phyloP scores from a whole-genome alignment of 1,140 invertebrate genomes.

The Aradophagus sp. region DNA sequence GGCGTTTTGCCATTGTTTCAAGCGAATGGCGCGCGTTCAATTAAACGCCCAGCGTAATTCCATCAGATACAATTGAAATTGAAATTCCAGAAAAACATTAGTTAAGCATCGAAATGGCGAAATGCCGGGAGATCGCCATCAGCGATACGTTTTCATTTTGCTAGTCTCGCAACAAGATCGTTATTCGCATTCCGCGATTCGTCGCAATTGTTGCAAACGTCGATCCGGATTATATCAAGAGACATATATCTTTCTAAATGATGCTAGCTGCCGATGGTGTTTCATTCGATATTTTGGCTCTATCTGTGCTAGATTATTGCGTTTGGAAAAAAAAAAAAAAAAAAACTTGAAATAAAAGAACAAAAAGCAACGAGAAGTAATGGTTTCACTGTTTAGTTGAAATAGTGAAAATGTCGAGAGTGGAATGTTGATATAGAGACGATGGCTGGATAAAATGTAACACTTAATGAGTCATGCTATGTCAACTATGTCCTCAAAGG shows the following conservation, averaged over 20 bases:
- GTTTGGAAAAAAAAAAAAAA: conserved; percentile 15
- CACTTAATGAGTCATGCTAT: too few relatives aligned
- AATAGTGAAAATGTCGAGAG: too few relatives aligned
- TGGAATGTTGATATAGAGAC: too few relatives aligned
- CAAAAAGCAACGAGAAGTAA: too few relatives aligned
- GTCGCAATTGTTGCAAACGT: conserved; percentile 53
- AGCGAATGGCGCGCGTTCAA: conserved; percentile 25
- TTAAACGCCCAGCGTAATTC: conserved; percentile 51
- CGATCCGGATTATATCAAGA: conserved; percentile 54
- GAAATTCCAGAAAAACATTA: conserved; percentile 60
- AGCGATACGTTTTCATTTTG: conserved; percentile 55
- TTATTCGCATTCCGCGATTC: conserved; percentile 55
- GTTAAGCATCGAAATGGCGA: conserved; percentile 54
- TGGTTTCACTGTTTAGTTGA: too few relatives aligned
- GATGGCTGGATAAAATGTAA: too few relatives aligned
- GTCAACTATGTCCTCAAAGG: too few relatives aligned
- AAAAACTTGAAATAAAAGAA: too few relatives aligned
- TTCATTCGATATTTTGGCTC: conserved; percentile 44
- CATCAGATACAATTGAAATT: conserved; percentile 55
- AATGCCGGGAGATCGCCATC: conserved; percentile 53
- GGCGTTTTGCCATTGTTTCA: conserved; percentile 26
- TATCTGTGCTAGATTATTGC: conserved; percentile 37
- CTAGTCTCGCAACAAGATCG: conserved; percentile 53
- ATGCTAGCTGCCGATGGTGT: conserved; percentile 48
- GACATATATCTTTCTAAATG: conserved; percentile 57